Percentiles rank a stretch among this genome's conserved stretches.
These are phyloP conservation scores for Conistra vaccinii DNA, from an alignment of 2,888 invertebrate genomes.

Conservation along the genomic window DNA sequence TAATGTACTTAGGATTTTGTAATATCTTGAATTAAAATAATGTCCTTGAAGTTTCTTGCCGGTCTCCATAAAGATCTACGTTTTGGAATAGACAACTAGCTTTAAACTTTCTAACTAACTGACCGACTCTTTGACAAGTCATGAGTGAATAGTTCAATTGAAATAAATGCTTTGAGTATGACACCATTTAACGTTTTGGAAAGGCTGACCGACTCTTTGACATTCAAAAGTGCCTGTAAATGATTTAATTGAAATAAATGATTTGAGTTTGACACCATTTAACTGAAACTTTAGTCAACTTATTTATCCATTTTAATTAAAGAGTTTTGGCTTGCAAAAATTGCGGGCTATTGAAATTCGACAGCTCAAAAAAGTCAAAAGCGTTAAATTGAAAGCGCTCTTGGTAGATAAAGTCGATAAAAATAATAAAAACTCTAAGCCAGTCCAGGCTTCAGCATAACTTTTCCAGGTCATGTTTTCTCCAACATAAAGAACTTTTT, in stretches of 20 bases:
- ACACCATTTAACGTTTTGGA: no score
- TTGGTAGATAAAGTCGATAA: neutral
- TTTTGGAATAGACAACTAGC: neutral
- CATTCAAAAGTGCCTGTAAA: neutral
- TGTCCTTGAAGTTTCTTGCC: neutral
- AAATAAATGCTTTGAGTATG: no score
- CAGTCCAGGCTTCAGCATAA: neutral
- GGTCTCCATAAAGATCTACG: neutral
- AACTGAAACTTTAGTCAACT: neutral
- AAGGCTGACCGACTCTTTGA: neutral
- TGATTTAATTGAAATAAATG: no score
- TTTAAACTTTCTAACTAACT: neutral
- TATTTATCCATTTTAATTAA: neutral
- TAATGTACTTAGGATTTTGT: neutral
- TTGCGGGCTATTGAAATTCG: neutral
- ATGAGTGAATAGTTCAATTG: no score
- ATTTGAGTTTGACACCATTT: neutral
- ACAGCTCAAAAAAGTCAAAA: neutral
- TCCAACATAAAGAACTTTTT: neutral
- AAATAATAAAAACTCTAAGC: neutral
- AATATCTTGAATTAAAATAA: neutral
- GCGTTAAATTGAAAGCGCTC: neutral
- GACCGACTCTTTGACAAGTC: neutral
- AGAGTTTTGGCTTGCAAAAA: neutral
- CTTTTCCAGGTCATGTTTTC: neutral